Conservation (phyloP, 2,113 vertebrate genomes). For the Chaetops frenatus region DNA sequence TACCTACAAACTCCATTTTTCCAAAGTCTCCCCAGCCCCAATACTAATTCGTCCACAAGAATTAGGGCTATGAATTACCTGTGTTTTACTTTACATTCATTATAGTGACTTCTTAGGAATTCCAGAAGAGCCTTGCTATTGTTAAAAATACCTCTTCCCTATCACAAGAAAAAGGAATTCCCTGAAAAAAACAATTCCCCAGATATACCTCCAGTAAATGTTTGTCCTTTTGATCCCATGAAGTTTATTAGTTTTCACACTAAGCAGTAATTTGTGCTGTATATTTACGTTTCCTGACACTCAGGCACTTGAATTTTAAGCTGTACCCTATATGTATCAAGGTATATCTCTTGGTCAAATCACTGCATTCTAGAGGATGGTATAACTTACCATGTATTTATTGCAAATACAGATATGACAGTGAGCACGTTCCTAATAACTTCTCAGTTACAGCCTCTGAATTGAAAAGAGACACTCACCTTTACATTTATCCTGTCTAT, state of each 20-base stretch:
- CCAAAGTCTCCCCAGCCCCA: not conserved
- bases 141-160: not conserved
- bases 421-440: not conserved
- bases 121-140: not conserved
- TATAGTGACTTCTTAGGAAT: not conserved
- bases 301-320: not conserved
- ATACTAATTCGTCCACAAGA: not conserved
- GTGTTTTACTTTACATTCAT: not conserved
- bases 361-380: not conserved
- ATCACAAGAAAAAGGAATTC: not conserved
- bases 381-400: not conserved
- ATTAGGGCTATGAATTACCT: not conserved
- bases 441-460: not conserved
- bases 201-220: not conserved
- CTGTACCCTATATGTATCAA: not conserved
- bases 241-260: not conserved
- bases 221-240: not conserved
- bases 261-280: not conserved
- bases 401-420: not conserved
- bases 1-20: not conserved
- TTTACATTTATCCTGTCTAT: constrained; percentile 86
- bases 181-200: rapidly evolving
- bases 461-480: constrained; percentile 59
- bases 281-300: not conserved
- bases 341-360: not conserved